These are phyloP conservation scores for Noctua janthina DNA, from an alignment of 2,888 invertebrate species.

Conservation along the genomic window DNA sequence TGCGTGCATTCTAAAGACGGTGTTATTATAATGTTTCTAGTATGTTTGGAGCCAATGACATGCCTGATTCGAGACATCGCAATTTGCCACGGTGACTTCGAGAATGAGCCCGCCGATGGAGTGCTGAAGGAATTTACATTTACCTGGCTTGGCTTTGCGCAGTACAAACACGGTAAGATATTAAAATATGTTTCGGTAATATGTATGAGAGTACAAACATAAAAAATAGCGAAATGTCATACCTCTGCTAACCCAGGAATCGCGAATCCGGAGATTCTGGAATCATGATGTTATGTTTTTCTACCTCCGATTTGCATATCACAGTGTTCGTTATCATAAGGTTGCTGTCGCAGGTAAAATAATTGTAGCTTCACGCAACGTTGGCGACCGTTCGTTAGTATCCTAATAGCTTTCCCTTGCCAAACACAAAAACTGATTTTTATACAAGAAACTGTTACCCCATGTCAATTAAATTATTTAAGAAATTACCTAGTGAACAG, in stretches of 20 bases:
- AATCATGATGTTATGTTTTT: not conserved
- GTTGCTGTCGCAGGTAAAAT: not conserved
- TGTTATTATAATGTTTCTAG: constrained; percentile 54
- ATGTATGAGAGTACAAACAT: too few relatives aligned
- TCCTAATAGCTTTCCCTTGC: too few relatives aligned
- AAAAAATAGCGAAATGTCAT: not conserved
- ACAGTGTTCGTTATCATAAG: not conserved
- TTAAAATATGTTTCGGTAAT: not conserved
- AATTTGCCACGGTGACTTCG: constrained; percentile 82
- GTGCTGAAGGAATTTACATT: constrained; percentile 80
- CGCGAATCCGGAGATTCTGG: too few relatives aligned
- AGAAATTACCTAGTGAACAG: too few relatives aligned
- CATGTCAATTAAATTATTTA: too few relatives aligned
- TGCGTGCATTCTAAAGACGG: not conserved
- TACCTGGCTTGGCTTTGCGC: constrained; percentile 83
- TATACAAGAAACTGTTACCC: too few relatives aligned
- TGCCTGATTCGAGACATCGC: constrained; percentile 76
- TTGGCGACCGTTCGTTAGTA: too few relatives aligned
- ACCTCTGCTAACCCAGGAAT: not conserved
- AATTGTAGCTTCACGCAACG: not conserved
- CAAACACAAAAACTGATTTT: too few relatives aligned
- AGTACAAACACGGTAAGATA: constrained; percentile 81
- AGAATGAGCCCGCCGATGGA: constrained; percentile 81
- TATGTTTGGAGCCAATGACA: constrained; percentile 54
- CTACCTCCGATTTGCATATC: not conserved